These are phyloP conservation scores for Himalopsyche tibetana DNA, from an alignment of 2,888 invertebrate species.

Conservation along the genomic window DNA sequence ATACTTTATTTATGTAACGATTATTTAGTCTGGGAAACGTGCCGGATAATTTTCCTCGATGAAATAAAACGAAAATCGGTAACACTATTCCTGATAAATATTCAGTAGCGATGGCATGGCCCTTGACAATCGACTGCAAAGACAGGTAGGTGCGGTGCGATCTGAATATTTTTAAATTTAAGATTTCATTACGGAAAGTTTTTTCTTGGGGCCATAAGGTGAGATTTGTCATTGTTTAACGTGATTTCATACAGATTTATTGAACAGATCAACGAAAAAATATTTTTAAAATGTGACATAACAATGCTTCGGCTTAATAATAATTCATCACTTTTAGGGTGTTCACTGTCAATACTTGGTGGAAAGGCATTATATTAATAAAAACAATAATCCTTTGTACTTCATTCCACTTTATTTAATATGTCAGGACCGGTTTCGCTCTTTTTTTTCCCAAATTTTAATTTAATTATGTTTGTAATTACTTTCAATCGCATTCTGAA, in stretches of 20 bases:
- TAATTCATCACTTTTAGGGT: too few relatives aligned
- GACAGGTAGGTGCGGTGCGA: constrained; percentile 38
- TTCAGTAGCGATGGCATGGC: constrained; percentile 14
- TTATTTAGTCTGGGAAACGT: constrained; percentile 17
- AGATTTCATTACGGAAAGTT: constrained; percentile 27
- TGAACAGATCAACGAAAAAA: not conserved
- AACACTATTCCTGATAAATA: not conserved
- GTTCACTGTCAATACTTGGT: too few relatives aligned
- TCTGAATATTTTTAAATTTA: constrained; percentile 36
- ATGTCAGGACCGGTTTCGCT: too few relatives aligned
- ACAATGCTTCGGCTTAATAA: too few relatives aligned
- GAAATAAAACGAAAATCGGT: constrained; percentile 12
- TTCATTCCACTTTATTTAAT: too few relatives aligned
- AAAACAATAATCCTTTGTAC: too few relatives aligned
- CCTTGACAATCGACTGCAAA: constrained; percentile 31
- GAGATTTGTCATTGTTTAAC: not conserved
- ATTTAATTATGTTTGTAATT: too few relatives aligned
- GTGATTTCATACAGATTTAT: not conserved
- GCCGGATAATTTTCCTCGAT: not conserved
- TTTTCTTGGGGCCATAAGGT: constrained; percentile 8
- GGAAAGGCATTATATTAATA: too few relatives aligned
- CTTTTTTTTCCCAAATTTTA: too few relatives aligned
- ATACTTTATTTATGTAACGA: constrained; percentile 31
- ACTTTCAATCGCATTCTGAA: too few relatives aligned
- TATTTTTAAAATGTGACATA: too few relatives aligned